Evolutionary conservation across 53 echinoderm and acorn worm genomes (phyloP), one percentile per base, ranked within the genome.

Genomic region (Paracentrotus lividus): DNA sequence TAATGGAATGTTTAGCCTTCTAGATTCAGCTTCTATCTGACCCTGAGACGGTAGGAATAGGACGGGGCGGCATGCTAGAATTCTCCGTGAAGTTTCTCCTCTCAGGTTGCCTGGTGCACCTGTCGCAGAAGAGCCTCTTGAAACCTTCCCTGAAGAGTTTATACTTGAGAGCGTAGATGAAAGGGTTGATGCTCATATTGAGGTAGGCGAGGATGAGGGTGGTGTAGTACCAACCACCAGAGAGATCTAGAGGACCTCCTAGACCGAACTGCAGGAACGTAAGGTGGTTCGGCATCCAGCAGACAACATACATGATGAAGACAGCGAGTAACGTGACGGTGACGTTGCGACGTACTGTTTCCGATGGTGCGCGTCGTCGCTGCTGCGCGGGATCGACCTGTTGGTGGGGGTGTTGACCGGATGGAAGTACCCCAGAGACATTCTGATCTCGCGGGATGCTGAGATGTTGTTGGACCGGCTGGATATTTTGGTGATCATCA

Each of bases 141-240:
- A 96, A 78, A 5, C 95, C 95, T 21, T 59, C 85, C 78, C 94
- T 93, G 88, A 97, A 97, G 61, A 94, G 94, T 55, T 94, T 93
- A 58, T 97, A 97, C 89, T 97, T 97, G 75, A 96, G 93, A 0
- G 97, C 97, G 76, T 97, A 97, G 57, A 81, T 81, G 81, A 81
- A 81, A 15, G 81, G 81, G 38, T 81, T 81, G n/a, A 81, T 47
- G 24, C 81, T 45, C 81, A 81, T 81, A 27, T 81, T 81, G 2
- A 81, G 44, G 47, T 45, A 81, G 26, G 81, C 47, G 24, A 81
- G 90, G 81, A 81, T 81, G 81, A 81, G 44, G 18, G 81, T 81
- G 81, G 24, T 81, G 81, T 81, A 47, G 18, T 95, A 94, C 93
- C 95, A 96, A 10, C 90, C 59, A 6, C 94, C 94, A 1, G 88